Evolutionary conservation across 2,797 vertebrate genomes (phyloP), one percentile per base, ranked within the genome.

Genomic region (Crenichthys baileyi): DNA sequence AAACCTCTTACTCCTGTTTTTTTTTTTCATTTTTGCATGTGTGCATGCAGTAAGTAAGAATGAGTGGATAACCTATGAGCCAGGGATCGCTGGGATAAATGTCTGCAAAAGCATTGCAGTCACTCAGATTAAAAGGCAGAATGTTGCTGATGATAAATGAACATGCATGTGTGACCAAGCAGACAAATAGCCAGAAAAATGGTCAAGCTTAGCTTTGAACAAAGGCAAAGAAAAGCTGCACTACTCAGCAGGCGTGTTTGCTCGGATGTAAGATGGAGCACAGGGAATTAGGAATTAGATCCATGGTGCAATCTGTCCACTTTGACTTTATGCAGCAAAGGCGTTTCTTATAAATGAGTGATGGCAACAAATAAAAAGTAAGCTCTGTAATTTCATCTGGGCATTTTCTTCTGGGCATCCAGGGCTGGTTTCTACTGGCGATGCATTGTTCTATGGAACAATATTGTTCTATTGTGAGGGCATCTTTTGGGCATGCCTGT

Each of bases 51-150:
- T 70, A 79, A 76, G 76, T 67, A 70, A 75, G 8, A 18, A 77
- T 51, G 79, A 67, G 36, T 12, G 20, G 36, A 73, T 39, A 41
- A 26, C 36, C 76, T 31, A 46, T 80, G 68, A 90, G 53, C 82
- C 77, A 84, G 76, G 36, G 80, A 88, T 87, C 85, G 84, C 79
- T 79, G 79, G 74, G 77, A 84, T 84, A 86, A 87, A 61, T 0
- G 58, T 67, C 68, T 65, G 76, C 86, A 67, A 80, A 51, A 73
- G 63, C n/a, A 29, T 65, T 82, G 84, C 79, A 89, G 85, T 85
- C 86, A 83, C 77, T 87, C 83, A 88, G 86, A 90, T 92, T 88
- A 88, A 85, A 90, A 86, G 87, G 82, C 88, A 79, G 85, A 84
- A 93, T 88, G 85, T 5, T 81, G 79, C 82, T 74, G 80, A 81